Conservation (phyloP, 2,888 invertebrate species). For the Leptopilina drosophilae region DNA sequence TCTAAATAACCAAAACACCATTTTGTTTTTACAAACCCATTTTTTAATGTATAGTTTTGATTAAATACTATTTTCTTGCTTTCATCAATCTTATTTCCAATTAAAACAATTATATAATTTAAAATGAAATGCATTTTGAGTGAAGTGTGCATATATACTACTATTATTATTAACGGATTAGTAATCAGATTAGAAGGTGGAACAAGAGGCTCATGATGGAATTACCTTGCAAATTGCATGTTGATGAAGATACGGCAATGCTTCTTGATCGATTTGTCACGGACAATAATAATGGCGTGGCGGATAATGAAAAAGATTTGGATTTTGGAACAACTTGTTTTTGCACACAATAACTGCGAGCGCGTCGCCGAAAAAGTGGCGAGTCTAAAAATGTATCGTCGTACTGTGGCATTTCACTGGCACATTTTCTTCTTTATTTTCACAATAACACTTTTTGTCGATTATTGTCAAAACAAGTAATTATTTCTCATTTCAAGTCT, state of each 20-base stretch:
- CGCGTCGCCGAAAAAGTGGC: constrained; percentile 73
- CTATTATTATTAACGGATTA: neutral
- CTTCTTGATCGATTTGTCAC: constrained; percentile 72
- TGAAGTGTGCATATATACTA: no score
- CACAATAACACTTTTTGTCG: neutral
- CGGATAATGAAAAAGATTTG: constrained; percentile 69
- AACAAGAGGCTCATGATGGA: constrained; percentile 24
- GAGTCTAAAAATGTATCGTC: constrained; percentile 74
- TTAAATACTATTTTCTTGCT: no score
- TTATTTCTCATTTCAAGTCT: no score
- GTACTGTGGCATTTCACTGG: constrained; percentile 71
- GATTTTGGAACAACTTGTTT: constrained; percentile 71
- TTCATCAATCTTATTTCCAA: no score
- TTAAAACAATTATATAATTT: no score
- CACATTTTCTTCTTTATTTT: constrained; percentile 30
- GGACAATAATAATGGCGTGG: constrained; percentile 72
- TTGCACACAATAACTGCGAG: constrained; percentile 73
- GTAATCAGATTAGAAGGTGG: neutral
- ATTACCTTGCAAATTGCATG: constrained; percentile 72
- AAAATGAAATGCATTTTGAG: no score
- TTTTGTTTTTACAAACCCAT: no score
- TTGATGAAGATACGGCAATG: constrained; percentile 70
- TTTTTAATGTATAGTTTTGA: no score
- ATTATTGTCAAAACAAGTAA: no score
- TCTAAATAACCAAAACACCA: no score